Percentiles rank a stretch among this genome's conserved stretches.
These are phyloP conservation scores for Centropus bengalensis DNA, from an alignment of 2,113 vertebrate genomes.

Conservation along the genomic window DNA sequence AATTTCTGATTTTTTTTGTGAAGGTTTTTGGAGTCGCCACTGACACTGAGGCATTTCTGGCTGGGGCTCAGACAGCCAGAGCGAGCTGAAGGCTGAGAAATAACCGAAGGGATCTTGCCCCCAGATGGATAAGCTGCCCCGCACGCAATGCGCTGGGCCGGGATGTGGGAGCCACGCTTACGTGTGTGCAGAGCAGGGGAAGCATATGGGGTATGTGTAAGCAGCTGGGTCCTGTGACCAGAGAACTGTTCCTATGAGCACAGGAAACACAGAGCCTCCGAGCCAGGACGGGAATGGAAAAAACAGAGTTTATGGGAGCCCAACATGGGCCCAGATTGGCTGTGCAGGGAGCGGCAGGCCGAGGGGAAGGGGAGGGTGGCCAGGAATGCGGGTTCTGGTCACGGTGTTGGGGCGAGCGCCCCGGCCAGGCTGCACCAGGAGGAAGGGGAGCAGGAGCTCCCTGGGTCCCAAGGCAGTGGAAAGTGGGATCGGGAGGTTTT, in stretches of 20 bases:
- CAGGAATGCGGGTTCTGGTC: neutral
- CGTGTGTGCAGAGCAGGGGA: constrained; percentile 64
- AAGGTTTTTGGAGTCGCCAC: constrained; percentile 24
- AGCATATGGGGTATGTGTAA: constrained; percentile 70
- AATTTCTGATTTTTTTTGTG: neutral
- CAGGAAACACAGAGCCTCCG: constrained; percentile 66
- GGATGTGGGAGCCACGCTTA: constrained; percentile 62
- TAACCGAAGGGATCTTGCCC: constrained; percentile 52
- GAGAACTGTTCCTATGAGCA: constrained; percentile 69
- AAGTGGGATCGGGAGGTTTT: constrained; percentile 69
- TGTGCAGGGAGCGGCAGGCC: constrained; percentile 19
- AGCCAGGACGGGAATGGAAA: constrained; percentile 68
- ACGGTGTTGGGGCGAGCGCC: accelerated
- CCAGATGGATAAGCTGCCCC: constrained; percentile 66
- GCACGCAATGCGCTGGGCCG: constrained; percentile 50
- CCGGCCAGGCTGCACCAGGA: accelerated
- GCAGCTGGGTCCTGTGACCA: constrained; percentile 73
- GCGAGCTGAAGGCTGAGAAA: constrained; percentile 48
- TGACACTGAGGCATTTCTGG: constrained; percentile 45
- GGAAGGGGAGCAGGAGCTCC: neutral
- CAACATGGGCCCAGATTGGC: constrained; percentile 66
- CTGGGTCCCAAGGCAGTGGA: constrained; percentile 5
- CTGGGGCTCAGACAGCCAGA: constrained; percentile 39
- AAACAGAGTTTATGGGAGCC: constrained; percentile 71
- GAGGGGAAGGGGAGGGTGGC: constrained; percentile 57